A percentile compares a stretch with the other conserved stretches of the same genome.
Conservation (phyloP, 2,888 invertebrate genomes). For the Caenorhabditis plicata region DNA sequence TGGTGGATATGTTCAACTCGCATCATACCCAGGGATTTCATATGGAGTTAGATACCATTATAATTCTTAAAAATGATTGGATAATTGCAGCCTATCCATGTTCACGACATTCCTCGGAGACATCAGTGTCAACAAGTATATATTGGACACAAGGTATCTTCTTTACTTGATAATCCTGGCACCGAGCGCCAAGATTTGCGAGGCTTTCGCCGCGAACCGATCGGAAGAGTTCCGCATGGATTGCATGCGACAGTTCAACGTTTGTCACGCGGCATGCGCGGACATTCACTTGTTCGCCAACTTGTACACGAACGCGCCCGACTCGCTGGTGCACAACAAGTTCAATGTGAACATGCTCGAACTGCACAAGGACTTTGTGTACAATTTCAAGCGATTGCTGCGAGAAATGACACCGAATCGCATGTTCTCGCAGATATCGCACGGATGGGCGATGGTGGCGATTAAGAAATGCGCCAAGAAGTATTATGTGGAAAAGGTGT, state of each 20-base stretch:
- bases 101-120: too few species aligned
- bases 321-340: too few species aligned
- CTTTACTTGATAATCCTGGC: too few species aligned
- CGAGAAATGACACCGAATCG: conserved; percentile 22
- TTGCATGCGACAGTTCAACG: conserved; percentile 27
- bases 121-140: too few species aligned
- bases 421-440: not conserved
- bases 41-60: too few species aligned
- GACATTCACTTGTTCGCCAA: conserved; percentile 7
- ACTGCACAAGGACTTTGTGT: conserved; percentile 11
- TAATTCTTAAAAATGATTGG: too few species aligned
- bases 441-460: conserved; percentile 47
- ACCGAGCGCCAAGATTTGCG: too few species aligned
- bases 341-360: too few species aligned
- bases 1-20: too few species aligned
- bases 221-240: conserved; percentile 27
- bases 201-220: conserved; percentile 37
- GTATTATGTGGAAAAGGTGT: conserved; percentile 38
- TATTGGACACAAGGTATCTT: too few species aligned
- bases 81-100: too few species aligned
- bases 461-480: conserved; percentile 46
- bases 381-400: conserved; percentile 9
- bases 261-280: conserved; percentile 14
- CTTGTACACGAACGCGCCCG: conserved; percentile 6
- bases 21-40: too few species aligned